Conservation (phyloP, 1,140 invertebrate genomes). For the Drosophila melanica region DNA sequence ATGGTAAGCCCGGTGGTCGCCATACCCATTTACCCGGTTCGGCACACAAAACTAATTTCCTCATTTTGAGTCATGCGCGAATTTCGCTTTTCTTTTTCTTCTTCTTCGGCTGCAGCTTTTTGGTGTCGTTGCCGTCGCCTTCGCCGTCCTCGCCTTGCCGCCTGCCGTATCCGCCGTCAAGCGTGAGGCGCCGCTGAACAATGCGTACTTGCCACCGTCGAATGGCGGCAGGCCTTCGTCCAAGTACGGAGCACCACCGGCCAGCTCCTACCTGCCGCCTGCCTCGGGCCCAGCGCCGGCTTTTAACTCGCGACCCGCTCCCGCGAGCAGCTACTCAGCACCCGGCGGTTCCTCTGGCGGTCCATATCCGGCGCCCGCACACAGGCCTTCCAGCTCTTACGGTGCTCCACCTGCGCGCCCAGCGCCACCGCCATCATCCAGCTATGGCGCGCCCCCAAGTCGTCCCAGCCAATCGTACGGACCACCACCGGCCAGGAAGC, state of each 20-base stretch:
- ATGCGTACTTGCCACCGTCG: slow-evolving; percentile 61
- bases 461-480: slow-evolving; percentile 83
- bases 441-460: slow-evolving; percentile 80
- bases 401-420: slow-evolving; percentile 74
- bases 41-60: slow-evolving; percentile 74
- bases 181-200: slow-evolving; percentile 72
- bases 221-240: slow-evolving; percentile 49
- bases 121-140: slow-evolving; percentile 57
- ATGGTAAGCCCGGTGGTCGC: slow-evolving; percentile 50
- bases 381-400: slow-evolving; percentile 81
- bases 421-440: slow-evolving; percentile 83
- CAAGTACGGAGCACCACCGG: slow-evolving; percentile 67
- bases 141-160: slow-evolving; percentile 40
- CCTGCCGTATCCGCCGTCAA: slow-evolving; percentile 53
- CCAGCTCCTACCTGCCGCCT: slow-evolving; percentile 77
- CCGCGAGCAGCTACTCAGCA: slow-evolving; percentile 85
- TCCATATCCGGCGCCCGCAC: slow-evolving; percentile 77
- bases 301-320: slow-evolving; percentile 73
- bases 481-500: slow-evolving; percentile 60
- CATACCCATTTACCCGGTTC: slow-evolving; percentile 2
- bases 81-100: slow-evolving; percentile 2
- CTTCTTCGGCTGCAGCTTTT: slow-evolving; percentile 54
- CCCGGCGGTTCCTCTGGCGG: slow-evolving; percentile 67
- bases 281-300: slow-evolving; percentile 79
- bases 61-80: slow-evolving; percentile 41